Evolutionary conservation across 2,113 vertebrate species (phyloP).

Genomic region (Parus major): DNA sequence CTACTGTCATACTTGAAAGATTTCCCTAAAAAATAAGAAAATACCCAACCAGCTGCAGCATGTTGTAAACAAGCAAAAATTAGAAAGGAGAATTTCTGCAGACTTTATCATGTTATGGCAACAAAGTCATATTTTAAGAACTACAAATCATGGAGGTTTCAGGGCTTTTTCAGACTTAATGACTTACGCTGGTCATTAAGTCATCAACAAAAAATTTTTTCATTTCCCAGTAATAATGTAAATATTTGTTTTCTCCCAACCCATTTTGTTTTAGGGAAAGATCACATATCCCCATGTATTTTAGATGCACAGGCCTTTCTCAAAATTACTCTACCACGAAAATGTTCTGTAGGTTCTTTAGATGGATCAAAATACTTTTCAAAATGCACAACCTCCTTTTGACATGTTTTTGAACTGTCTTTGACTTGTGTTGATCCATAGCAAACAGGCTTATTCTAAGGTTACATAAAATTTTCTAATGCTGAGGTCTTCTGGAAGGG

Average conservation of each 20-base stretch:
- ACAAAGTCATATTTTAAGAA: constrained; percentile 54
- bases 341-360: neutral
- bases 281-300: constrained; percentile 14
- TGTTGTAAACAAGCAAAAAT: constrained; percentile 48
- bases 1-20: constrained; percentile 37
- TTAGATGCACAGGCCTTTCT: constrained; percentile 44
- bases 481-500: neutral
- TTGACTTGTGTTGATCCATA: neutral
- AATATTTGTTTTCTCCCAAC: constrained; percentile 44
- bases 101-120: constrained; percentile 49
- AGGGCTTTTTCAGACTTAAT: constrained; percentile 51
- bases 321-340: constrained; percentile 20
- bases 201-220: constrained; percentile 53
- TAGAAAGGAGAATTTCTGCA: constrained; percentile 52
- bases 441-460: neutral
- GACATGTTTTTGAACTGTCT: neutral
- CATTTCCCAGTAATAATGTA: constrained; percentile 40
- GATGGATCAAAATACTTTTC: neutral
- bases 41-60: constrained; percentile 17
- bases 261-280: neutral
- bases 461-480: neutral
- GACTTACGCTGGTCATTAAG: constrained; percentile 46
- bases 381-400: neutral
- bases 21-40: constrained; percentile 43
- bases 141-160: constrained; percentile 59